phyloP scores from a whole-genome alignment of 2,113 vertebrate species.

The Sturnira hondurensis region DNA sequence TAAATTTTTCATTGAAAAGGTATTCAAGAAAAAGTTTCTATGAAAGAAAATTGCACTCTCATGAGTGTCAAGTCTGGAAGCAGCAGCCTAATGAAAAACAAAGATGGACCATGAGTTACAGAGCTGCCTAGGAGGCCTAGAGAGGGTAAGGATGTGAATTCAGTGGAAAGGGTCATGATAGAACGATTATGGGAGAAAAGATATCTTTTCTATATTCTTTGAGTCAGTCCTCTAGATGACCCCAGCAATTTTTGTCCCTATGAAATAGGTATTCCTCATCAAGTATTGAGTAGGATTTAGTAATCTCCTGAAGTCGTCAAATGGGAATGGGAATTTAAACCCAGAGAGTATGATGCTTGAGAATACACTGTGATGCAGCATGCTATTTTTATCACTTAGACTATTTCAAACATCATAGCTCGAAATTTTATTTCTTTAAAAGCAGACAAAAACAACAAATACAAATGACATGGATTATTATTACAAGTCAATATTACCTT shows the following conservation, averaged over 20 bases:
- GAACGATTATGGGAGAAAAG: background rate
- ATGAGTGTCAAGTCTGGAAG: background rate
- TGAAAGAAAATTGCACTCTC: background rate
- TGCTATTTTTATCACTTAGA: background rate
- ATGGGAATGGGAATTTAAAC: background rate
- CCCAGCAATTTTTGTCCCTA: background rate
- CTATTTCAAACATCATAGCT: background rate
- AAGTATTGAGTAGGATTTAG: background rate
- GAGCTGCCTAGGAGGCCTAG: background rate
- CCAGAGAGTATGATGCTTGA: background rate
- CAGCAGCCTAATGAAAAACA: background rate
- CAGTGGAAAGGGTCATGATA: background rate
- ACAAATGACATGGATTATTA: background rate
- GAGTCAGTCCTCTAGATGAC: background rate
- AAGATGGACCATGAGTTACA: background rate
- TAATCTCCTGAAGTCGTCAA: background rate
- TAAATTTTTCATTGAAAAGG: background rate
- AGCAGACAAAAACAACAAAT: background rate
- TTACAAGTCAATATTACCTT: background rate
- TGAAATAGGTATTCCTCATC: background rate
- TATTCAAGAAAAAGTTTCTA: constrained; percentile 1
- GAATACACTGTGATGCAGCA: background rate
- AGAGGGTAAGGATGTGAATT: background rate
- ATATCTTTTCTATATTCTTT: background rate
- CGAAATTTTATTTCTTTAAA: background rate